Evolutionary conservation across 2,888 invertebrate genomes (phyloP).

Genomic region (Plutella xylostella): DNA sequence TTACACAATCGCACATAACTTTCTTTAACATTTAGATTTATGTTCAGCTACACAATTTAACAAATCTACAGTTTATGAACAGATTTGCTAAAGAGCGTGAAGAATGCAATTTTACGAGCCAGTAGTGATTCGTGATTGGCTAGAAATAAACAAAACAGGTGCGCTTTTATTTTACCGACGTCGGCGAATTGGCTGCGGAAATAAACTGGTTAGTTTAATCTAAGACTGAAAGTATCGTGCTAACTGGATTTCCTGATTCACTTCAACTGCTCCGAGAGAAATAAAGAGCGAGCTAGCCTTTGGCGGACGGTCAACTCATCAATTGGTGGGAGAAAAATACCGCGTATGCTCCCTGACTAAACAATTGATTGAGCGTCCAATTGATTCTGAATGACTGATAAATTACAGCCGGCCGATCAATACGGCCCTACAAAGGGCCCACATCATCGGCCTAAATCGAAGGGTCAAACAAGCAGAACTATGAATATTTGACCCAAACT

Average conservation of each 20-base stretch:
- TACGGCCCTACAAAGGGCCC: constrained; percentile 26
- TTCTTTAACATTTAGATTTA: constrained; percentile 12
- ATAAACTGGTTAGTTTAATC: background rate
- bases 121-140: too few relatives aligned
- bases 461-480: constrained; percentile 27
- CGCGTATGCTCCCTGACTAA: background rate
- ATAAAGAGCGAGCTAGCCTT: background rate
- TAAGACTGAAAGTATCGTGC: background rate
- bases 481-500: constrained; percentile 28
- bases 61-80: constrained; percentile 20
- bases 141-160: too few relatives aligned
- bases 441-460: constrained; percentile 26
- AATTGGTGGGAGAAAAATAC: background rate
- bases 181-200: too few relatives aligned
- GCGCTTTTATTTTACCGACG: too few relatives aligned
- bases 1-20: constrained; percentile 43
- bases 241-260: background rate
- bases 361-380: constrained; percentile 4
- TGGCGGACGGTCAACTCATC: background rate
- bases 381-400: constrained; percentile 25
- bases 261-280: background rate
- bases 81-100: constrained; percentile 20
- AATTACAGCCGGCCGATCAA: constrained; percentile 26
- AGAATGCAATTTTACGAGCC: constrained; percentile 18
- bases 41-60: constrained; percentile 20